A percentile compares a stretch with the other conserved stretches of the same genome.
These are phyloP conservation scores for Pollachius pollachius DNA, from an alignment of 2,113 vertebrate genomes.

Conservation along the genomic window DNA sequence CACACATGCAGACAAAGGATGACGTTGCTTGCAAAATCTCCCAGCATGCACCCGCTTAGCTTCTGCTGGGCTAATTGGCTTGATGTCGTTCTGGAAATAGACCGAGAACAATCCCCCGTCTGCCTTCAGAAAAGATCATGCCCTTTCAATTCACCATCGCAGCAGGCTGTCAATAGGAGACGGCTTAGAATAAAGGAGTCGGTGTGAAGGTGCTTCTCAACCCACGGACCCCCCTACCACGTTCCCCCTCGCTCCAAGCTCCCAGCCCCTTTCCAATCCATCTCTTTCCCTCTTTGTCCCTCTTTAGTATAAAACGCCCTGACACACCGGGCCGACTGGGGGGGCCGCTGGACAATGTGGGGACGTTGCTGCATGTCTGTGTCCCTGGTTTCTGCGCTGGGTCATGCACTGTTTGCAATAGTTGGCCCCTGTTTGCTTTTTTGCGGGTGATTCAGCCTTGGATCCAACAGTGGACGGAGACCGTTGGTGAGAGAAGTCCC, in stretches of 20 bases:
- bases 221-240: not conserved
- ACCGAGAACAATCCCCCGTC: conserved; percentile 43
- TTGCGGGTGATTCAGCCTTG: no score
- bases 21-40: conserved; percentile 6
- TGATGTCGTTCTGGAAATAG: conserved; percentile 68
- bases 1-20: conserved; percentile 4
- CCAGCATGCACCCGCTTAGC: conserved; percentile 58
- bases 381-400: no score
- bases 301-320: not conserved
- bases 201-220: conserved; percentile 45
- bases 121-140: conserved; percentile 60
- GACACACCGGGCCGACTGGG: no score
- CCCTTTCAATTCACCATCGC: conserved; percentile 59
- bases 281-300: not conserved
- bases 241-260: no score
- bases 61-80: conserved; percentile 67
- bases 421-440: no score
- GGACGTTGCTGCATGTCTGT: no score
- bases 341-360: no score
- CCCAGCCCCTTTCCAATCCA: not conserved
- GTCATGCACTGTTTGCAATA: no score
- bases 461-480: no score
- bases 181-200: conserved; percentile 26
- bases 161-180: conserved; percentile 46
- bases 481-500: no score